Conservation (phyloP, 2,888 invertebrate genomes). For the Hartigia nigra region DNA sequence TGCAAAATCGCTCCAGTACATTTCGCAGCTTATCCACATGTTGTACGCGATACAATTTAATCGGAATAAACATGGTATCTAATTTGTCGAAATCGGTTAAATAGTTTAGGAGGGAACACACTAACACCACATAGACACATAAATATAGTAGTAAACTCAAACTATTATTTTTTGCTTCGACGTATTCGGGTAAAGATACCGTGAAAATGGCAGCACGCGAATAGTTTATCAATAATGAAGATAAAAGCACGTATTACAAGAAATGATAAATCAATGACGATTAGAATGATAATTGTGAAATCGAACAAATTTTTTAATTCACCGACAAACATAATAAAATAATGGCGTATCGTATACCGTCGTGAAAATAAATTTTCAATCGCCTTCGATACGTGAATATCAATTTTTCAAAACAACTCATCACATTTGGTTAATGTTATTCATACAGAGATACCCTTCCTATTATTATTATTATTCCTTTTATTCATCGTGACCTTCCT, state of each 20-base stretch:
- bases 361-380: background rate
- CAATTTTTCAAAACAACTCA: background rate
- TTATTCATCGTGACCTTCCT: background rate
- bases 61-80: too few species aligned
- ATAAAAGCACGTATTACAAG: background rate
- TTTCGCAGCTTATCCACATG: background rate
- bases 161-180: too few species aligned
- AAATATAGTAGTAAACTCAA: too few species aligned
- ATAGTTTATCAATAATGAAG: background rate
- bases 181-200: too few species aligned
- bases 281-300: background rate
- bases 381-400: background rate
- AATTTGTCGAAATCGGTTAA: too few species aligned
- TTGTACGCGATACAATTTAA: background rate
- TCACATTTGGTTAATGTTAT: background rate
- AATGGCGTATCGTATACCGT: background rate
- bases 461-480: background rate
- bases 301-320: background rate
- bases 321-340: background rate
- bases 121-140: too few species aligned
- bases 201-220: background rate
- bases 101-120: too few species aligned
- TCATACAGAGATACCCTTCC: background rate
- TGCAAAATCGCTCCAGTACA: background rate
- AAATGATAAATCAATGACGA: background rate